Evolutionary conservation across 2,113 vertebrate species (phyloP).

Genomic region (Anthoscopus minutus): DNA sequence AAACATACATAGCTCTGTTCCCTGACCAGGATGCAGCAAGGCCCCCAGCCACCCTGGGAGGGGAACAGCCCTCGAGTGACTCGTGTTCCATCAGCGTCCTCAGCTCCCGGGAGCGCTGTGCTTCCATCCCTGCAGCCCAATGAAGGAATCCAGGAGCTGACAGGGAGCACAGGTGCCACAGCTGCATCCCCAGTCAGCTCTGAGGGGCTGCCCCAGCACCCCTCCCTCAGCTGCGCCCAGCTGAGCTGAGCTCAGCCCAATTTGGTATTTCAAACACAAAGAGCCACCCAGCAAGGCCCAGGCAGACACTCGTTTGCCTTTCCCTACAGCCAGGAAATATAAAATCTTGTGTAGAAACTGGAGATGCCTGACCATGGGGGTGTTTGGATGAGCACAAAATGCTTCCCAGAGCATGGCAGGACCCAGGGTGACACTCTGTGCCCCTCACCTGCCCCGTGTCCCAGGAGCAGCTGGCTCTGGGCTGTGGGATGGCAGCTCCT

Average conservation of each 20-base stretch:
- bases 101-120: not conserved
- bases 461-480: not conserved
- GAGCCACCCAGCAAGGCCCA: not conserved
- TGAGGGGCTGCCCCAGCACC: not conserved
- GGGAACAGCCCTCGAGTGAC: not conserved
- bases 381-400: not conserved
- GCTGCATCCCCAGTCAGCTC: fast-evolving
- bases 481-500: not conserved
- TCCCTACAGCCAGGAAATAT: not conserved
- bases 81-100: not conserved
- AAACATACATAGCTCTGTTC: not conserved
- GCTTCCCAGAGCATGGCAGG: not conserved
- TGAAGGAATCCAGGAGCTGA: fast-evolving
- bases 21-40: not conserved
- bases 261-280: not conserved
- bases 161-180: not conserved
- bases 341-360: not conserved
- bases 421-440: fast-evolving
- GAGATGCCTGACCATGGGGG: not conserved
- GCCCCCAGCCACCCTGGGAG: not conserved
- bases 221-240: not conserved
- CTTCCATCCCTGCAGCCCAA: fast-evolving
- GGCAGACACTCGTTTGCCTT: not conserved
- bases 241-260: not conserved
- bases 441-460: not conserved